These are phyloP conservation scores for Hipposideros larvatus DNA, from an alignment of 2,797 vertebrate species.

Conservation along the genomic window DNA sequence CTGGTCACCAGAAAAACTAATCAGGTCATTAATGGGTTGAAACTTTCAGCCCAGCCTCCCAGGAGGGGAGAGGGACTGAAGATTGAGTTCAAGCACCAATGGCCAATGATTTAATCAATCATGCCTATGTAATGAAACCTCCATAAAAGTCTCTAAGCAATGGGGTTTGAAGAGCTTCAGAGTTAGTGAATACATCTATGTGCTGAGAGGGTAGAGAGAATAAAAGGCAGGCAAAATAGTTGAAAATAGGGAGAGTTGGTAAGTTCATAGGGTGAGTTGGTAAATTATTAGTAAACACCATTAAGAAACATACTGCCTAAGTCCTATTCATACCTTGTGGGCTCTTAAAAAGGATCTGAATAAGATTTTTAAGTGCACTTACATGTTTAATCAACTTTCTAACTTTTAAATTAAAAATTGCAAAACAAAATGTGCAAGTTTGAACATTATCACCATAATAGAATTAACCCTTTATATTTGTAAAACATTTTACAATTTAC, in stretches of 20 bases:
- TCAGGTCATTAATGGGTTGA: background rate
- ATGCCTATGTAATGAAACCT: background rate
- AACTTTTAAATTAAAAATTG: background rate
- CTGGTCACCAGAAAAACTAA: background rate
- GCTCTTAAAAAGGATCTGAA: background rate
- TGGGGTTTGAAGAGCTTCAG: background rate
- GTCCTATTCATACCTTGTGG: background rate
- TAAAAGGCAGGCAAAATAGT: background rate
- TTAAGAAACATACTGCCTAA: background rate
- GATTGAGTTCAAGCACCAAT: background rate
- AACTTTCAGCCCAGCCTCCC: background rate
- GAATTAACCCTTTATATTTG: background rate
- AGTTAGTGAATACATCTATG: background rate
- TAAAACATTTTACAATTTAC: background rate
- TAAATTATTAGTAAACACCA: background rate
- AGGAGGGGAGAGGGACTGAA: background rate
- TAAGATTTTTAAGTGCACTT: background rate
- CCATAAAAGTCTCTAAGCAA: background rate
- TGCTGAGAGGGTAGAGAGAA: background rate
- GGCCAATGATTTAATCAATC: background rate
- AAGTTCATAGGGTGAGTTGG: background rate
- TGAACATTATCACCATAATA: background rate
- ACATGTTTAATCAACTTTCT: background rate
- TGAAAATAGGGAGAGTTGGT: background rate
- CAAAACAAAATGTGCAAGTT: background rate